phyloP scores from a whole-genome alignment of 2,888 invertebrate species.

The Eledone cirrhosa region DNA sequence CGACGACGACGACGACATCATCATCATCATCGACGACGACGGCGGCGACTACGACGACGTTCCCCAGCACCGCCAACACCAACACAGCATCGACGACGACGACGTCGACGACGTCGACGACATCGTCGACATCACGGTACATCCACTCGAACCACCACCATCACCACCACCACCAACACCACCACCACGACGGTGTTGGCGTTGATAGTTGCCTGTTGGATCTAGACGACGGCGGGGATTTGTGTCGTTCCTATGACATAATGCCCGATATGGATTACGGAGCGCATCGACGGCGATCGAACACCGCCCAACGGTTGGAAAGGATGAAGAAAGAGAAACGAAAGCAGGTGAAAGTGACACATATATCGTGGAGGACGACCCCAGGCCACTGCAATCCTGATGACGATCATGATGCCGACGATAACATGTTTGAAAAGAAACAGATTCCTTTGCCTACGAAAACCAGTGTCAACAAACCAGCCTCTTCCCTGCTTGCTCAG shows the following conservation, averaged over 20 bases:
- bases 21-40: neutral
- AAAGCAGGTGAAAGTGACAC: slow-evolving; percentile 67
- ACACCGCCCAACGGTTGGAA: slow-evolving; percentile 88
- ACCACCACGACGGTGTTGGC: neutral
- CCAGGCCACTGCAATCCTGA: slow-evolving; percentile 64
- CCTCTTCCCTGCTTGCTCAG: slow-evolving; percentile 76
- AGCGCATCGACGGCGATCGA: slow-evolving; percentile 78
- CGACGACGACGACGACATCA: neutral
- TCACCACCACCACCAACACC: neutral
- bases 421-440: slow-evolving; percentile 69
- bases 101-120: neutral
- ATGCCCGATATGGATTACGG: slow-evolving; percentile 72
- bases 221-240: slow-evolving; percentile 59
- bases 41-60: too few relatives aligned
- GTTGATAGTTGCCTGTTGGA: neutral
- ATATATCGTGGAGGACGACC: slow-evolving; percentile 59
- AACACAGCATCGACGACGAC: neutral
- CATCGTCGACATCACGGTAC: too few relatives aligned
- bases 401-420: slow-evolving; percentile 68
- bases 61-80: neutral
- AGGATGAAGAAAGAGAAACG: slow-evolving; percentile 87
- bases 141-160: too few relatives aligned
- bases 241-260: slow-evolving; percentile 79
- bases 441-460: slow-evolving; percentile 33
- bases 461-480: slow-evolving; percentile 30